phyloP scores from a whole-genome alignment of 2,113 vertebrate genomes.

The Glaucidium brasilianum region DNA sequence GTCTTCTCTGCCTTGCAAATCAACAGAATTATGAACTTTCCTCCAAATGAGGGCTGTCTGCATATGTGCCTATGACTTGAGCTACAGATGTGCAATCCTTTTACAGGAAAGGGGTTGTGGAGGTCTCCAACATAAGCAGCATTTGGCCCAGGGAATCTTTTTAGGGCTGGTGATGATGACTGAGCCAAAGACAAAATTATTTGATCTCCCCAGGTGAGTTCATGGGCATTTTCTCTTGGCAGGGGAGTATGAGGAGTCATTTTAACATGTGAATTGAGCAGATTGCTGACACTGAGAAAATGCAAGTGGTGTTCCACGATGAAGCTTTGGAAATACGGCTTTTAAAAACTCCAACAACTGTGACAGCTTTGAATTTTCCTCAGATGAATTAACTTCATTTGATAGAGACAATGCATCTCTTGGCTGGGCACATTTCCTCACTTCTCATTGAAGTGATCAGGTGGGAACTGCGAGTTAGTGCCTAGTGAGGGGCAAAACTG shows the following conservation, averaged over 20 bases:
- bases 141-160: background rate
- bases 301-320: background rate
- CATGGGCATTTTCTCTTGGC: background rate
- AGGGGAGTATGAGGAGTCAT: background rate
- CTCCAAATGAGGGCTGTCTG: background rate
- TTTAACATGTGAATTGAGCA: background rate
- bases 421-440: background rate
- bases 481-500: background rate
- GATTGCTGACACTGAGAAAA: slow-evolving; percentile 19
- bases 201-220: background rate
- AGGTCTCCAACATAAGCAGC: background rate
- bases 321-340: background rate
- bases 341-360: background rate
- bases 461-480: background rate
- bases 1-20: background rate
- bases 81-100: background rate
- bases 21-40: background rate
- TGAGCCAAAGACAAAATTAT: background rate
- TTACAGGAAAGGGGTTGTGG: background rate
- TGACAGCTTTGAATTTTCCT: background rate
- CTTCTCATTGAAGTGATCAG: background rate
- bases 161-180: background rate
- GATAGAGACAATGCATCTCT: background rate
- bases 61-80: background rate
- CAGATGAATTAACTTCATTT: background rate